Conservation (phyloP, 2,888 invertebrate species). For the Orthosia incerta region DNA sequence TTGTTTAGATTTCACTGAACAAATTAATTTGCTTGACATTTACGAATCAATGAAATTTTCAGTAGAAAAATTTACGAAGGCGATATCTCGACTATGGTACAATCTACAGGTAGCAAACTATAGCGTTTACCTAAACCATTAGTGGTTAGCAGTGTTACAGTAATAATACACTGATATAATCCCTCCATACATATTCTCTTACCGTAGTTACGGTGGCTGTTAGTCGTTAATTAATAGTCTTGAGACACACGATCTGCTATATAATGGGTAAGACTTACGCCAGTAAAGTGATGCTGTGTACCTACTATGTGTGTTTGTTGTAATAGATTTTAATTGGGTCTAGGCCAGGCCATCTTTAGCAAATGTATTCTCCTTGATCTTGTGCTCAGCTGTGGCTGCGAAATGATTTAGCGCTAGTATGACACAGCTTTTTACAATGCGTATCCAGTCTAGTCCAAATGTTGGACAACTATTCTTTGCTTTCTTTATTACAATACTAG, state of each 20-base stretch:
- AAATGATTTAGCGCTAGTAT: neutral
- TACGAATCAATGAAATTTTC: neutral
- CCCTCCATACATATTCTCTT: slow-evolving; percentile 21
- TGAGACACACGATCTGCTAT: slow-evolving; percentile 11
- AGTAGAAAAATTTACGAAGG: neutral
- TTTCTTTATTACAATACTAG: neutral
- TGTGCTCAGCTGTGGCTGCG: slow-evolving; percentile 6
- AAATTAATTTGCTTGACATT: slow-evolving; percentile 23
- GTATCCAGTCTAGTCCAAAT: neutral
- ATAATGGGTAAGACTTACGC: slow-evolving; percentile 18
- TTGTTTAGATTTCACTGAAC: slow-evolving; percentile 2
- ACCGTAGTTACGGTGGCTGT: slow-evolving; percentile 9
- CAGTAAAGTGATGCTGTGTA: slow-evolving; percentile 18
- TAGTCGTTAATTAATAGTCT: slow-evolving; percentile 25
- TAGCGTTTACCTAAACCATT: slow-evolving; percentile 14
- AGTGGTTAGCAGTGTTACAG: slow-evolving; percentile 17
- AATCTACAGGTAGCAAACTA: neutral
- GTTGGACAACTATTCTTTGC: neutral
- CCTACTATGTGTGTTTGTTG: neutral
- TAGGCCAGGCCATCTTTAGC: slow-evolving; percentile 20
- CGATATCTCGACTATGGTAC: neutral
- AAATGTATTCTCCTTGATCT: slow-evolving; percentile 27
- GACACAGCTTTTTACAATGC: neutral
- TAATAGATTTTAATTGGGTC: slow-evolving; percentile 40
- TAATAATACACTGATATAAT: slow-evolving; percentile 24